Evolutionary conservation across 2,888 invertebrate genomes (phyloP), one percentile per base, ranked within the genome.

Genomic region (Plagiodera versicolora): DNA sequence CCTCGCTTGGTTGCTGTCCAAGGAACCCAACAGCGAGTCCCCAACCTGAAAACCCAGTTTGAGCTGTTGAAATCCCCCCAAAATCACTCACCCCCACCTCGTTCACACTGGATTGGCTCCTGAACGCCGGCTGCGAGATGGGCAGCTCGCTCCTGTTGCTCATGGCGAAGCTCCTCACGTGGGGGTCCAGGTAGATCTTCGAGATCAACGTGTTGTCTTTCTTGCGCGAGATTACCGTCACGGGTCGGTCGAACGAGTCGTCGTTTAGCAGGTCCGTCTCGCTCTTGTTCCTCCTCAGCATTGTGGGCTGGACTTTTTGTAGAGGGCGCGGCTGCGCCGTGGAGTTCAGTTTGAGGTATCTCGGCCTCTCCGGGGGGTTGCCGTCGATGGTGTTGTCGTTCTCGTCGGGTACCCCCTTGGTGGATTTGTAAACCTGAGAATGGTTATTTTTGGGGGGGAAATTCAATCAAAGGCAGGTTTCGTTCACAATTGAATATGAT

Each of bases 141-240:
- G 67, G 65, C 16, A 63, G 48, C 1, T 67, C 65, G 2, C 67
- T 63, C 51, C 69, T 63, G 44, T 62, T 69, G 5, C 57, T 57
- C 32, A 73, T 54, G 16, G 72, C 74, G 58, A 74, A 74, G 18
- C 59, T 71, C 32, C 74, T 62, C 8, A 75, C 75, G 20, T 65
- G 66, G n/a, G 73, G 74, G 61, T 75, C 68, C 14, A 68, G 66
- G 50, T 76, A 76, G 48, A 76, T 76, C 56, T 72, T 75, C 2
- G 72, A 74, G 48, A 76, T 76, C 39, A 74, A 57, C 0, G 75
- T 75, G 55, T 76, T 76, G 47, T 76, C 76, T 35, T 68, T 73
- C 48, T 73, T 74, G 28, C 64, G 70, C 10, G 60, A 56, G 14
- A 70, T 18, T 10, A 68, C 68, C 48, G 66, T 71, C 11, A 67